Evolutionary conservation across 1,140 invertebrate species (phyloP), one percentile per base, ranked within the genome.

Genomic region (Anagrus nilaparvatae): DNA sequence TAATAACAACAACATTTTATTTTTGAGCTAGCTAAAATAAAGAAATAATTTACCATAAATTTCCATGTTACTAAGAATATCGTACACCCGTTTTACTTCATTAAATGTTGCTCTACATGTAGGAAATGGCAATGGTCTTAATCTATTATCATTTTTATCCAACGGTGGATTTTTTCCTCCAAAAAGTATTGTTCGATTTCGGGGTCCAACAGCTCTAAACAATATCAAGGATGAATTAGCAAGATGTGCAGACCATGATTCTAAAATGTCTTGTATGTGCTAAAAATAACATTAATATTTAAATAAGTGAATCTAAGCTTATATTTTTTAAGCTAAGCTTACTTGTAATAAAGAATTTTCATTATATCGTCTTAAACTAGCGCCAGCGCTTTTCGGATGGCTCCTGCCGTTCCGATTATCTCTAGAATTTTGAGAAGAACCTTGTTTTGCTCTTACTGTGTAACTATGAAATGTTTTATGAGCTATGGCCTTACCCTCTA

Each of bases 391-490:
- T 57, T 84, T 81, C 0, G 81, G 75, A 48, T 75, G 68, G 30
- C 68, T 70, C 8, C 75, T 73, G 37, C 69, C 71, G 4, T 73
- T 73, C 18, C 80, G 76, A 30, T 61, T 68, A 59, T 91, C 87
- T 33, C 78, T 70, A 4, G 73, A 70, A 24, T 69, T 72, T 63
- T 94, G 88, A 1, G 79, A 72, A 35, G 84, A 81, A 1, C 88
- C 89, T 59, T 91, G 84, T 31, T 87, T 87, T 0, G 84, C 77
- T 34, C 87, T 60, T 1, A 89, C 83, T 5, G 86, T 86, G 57
- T 94, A 94, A 31, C 79, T 81, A 63, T 92, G 88, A 54, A 87
- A 82, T 2, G 88, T 90, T 65, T 92, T 92, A 57, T 92, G 88
- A 3, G 74, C 59, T 14, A 37, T 32, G 6, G 20, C 19, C 12